Evolutionary conservation across 2,797 vertebrate genomes (phyloP).

Genomic region (Falco rusticolus): DNA sequence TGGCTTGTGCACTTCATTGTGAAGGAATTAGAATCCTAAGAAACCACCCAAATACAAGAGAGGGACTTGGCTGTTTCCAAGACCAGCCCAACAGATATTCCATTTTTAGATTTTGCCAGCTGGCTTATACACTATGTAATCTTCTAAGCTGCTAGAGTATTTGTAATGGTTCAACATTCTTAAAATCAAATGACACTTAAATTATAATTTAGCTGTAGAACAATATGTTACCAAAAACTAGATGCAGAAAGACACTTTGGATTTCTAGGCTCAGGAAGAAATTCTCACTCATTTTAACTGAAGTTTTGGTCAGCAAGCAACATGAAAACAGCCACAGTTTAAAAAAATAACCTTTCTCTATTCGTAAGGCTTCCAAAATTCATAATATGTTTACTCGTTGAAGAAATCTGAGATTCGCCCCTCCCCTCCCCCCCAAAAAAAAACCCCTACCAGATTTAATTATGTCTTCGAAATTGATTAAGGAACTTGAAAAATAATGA

Average conservation of each 20-base stretch:
- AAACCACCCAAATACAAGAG: background rate
- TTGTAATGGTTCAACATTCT: constrained; percentile 21
- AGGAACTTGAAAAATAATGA: background rate
- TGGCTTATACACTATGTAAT: background rate
- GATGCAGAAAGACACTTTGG: background rate
- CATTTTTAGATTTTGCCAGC: background rate
- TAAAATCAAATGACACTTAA: background rate
- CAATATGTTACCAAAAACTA: background rate
- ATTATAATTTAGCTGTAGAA: background rate
- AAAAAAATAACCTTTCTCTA: background rate
- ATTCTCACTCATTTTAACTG: background rate
- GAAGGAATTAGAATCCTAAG: background rate
- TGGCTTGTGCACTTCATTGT: background rate
- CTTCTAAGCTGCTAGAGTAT: constrained; percentile 10
- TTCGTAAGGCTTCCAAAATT: background rate
- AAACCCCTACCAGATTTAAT: background rate
- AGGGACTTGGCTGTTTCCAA: background rate
- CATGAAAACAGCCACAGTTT: background rate
- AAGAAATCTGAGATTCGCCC: background rate
- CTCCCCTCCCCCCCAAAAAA: too few species aligned
- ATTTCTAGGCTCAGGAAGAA: background rate
- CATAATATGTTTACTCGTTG: background rate
- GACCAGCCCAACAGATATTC: background rate
- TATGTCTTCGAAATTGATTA: background rate
- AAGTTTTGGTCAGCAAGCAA: background rate